Conservation (phyloP, 2,888 invertebrate species). For the Drosophila merina region DNA sequence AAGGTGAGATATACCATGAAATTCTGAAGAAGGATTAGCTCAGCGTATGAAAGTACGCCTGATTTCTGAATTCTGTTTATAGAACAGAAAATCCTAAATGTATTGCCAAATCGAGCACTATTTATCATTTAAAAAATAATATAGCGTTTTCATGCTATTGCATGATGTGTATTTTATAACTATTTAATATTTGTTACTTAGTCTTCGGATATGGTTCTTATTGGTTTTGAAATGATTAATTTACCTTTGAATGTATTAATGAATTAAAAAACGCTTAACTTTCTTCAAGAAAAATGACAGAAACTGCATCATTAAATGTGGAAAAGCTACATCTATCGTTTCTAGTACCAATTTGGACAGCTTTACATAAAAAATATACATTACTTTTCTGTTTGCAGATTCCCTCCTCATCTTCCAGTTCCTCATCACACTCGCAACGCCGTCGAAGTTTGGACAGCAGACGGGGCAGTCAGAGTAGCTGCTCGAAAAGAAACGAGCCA, state of each 20-base stretch:
- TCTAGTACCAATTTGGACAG: not conserved
- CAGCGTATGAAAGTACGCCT: not conserved
- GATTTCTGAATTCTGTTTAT: not conserved
- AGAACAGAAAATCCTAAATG: not conserved
- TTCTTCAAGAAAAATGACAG: too few relatives aligned
- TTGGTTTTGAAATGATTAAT: too few relatives aligned
- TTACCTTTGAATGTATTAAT: too few relatives aligned
- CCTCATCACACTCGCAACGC: slow-evolving; percentile 71
- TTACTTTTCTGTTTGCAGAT: slow-evolving; percentile 44
- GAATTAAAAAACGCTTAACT: too few relatives aligned
- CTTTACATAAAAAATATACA: not conserved
- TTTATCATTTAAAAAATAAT: too few relatives aligned
- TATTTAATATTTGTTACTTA: too few relatives aligned
- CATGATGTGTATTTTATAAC: too few relatives aligned
- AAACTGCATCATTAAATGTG: too few relatives aligned
- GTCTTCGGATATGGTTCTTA: too few relatives aligned
- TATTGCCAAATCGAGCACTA: too few relatives aligned
- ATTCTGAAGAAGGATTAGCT: not conserved
- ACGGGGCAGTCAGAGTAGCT: slow-evolving; percentile 73
- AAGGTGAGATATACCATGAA: slow-evolving; percentile 40
- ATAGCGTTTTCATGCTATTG: too few relatives aligned
- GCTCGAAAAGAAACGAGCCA: slow-evolving; percentile 46
- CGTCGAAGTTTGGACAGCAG: slow-evolving; percentile 82
- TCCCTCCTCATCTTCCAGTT: slow-evolving; percentile 64
- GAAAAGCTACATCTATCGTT: too few relatives aligned